Evolutionary conservation across 2,888 invertebrate species (phyloP), one percentile per base, ranked within the genome.

Genomic region (Emmelina monodactyla): DNA sequence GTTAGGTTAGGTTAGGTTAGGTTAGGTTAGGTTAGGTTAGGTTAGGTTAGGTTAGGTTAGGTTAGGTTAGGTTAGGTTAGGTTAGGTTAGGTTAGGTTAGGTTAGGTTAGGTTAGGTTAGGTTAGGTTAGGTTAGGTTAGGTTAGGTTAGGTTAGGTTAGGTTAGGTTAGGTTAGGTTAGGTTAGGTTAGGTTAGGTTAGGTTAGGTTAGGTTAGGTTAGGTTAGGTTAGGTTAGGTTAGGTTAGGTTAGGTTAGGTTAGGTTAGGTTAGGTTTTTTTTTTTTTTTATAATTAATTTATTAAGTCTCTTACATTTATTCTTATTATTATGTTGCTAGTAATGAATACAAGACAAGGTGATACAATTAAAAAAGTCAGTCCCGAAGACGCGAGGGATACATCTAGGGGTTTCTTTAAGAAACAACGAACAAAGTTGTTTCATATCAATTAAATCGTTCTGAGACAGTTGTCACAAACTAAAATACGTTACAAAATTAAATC

Each of bases 211-310:
- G 36, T 39, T 39, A 39, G 39, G 39, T 39, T 39, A 39, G 39
- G 39, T 39, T 39, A 39, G 39, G 39, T 39, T 39, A 39, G 39
- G 39, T 39, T 39, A 39, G 39, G 39, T 39, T 39, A 39, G 37
- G 37, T 40, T 40, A 40, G 41, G 41, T 41, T 41, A 41, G 38
- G 38, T 41, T 41, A 41, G 41, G 41, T 41, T 41, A 41, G 41
- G 39, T 39, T 39, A 39, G 39, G 39, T 39, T n/a, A n/a, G n/a
- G n/a, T n/a, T n/a, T n/a, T n/a, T n/a, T n/a, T n/a, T n/a, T n/a
- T n/a, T n/a, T n/a, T n/a, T n/a, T n/a, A n/a, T n/a, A n/a, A n/a
- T n/a, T n/a, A n/a, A n/a, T n/a, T n/a, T n/a, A n/a, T n/a, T n/a
- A n/a, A n/a, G n/a, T n/a, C n/a, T n/a, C n/a, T n/a, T n/a, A n/a